A percentile compares a stretch with the other conserved stretches of the same genome.
phyloP scores from a whole-genome alignment of 2,888 invertebrate species.

The Craniophora ligustri region DNA sequence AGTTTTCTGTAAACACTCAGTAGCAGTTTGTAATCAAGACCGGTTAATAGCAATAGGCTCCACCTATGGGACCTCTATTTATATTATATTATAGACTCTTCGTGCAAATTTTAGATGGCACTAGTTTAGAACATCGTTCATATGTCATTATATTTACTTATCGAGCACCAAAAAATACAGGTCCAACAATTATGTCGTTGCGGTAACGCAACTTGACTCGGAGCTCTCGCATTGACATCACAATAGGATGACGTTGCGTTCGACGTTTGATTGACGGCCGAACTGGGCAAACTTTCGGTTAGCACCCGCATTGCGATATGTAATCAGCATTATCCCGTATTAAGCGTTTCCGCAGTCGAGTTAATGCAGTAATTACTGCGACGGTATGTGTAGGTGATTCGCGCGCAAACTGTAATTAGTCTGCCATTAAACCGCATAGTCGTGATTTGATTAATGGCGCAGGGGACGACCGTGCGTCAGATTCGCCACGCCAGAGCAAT shows the following conservation, averaged over 20 bases:
- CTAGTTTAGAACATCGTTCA: neutral
- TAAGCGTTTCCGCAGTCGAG: slow-evolving; percentile 69
- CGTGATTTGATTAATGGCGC: slow-evolving; percentile 83
- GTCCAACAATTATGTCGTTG: slow-evolving; percentile 19
- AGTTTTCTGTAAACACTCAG: too few species aligned
- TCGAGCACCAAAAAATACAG: slow-evolving; percentile 18
- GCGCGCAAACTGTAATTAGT: slow-evolving; percentile 83
- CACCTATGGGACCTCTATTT: too few species aligned
- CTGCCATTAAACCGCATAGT: slow-evolving; percentile 82
- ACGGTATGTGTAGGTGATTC: slow-evolving; percentile 70
- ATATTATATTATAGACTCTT: too few species aligned
- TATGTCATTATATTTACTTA: slow-evolving; percentile 5
- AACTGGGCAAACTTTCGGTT: slow-evolving; percentile 64
- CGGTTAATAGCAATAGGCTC: too few species aligned
- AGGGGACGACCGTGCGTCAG: slow-evolving; percentile 59
- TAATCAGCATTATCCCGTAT: slow-evolving; percentile 73
- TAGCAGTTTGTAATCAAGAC: too few species aligned
- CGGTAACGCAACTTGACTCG: slow-evolving; percentile 19
- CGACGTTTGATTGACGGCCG: slow-evolving; percentile 68
- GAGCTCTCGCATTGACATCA: slow-evolving; percentile 49
- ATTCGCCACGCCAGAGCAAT: slow-evolving; percentile 52
- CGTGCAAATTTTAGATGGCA: too few species aligned
- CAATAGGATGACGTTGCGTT: slow-evolving; percentile 58
- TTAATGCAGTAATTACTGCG: slow-evolving; percentile 74
- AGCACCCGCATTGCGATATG: slow-evolving; percentile 71